phyloP scores from a whole-genome alignment of 1,140 invertebrate species.

The Rhagoletis pomonella region DNA sequence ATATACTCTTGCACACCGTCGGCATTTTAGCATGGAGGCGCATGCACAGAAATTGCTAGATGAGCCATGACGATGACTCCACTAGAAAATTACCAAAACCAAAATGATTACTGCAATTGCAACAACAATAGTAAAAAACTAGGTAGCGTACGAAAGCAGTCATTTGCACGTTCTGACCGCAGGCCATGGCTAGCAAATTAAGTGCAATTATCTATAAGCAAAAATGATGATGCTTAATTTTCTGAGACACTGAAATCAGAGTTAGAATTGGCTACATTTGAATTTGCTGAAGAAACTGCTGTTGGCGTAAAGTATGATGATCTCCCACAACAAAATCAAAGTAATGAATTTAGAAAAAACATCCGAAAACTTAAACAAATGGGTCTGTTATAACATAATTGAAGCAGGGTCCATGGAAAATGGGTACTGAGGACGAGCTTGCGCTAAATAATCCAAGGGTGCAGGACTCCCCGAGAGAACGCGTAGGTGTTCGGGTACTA shows the following conservation, averaged over 20 bases:
- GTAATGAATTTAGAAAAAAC: no score
- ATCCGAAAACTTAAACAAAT: no score
- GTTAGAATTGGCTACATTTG: background rate
- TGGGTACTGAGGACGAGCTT: no score
- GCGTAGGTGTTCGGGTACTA: no score
- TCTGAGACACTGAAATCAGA: background rate
- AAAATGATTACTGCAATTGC: constrained; percentile 43
- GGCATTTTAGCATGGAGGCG: background rate
- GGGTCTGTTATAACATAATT: no score
- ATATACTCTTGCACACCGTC: background rate
- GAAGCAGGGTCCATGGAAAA: no score
- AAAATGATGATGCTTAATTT: constrained; percentile 34
- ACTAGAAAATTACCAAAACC: constrained; percentile 45
- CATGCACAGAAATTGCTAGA: background rate
- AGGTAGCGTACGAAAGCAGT: background rate
- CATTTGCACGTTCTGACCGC: constrained; percentile 48
- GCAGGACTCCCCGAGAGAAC: no score
- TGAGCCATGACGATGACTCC: constrained; percentile 30
- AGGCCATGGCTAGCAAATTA: constrained; percentile 32
- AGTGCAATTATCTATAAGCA: constrained; percentile 38
- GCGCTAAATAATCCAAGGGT: no score
- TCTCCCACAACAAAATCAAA: no score
- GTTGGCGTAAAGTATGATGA: no score
- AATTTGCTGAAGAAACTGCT: background rate
- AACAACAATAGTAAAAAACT: background rate